Evolutionary conservation across 2,797 vertebrate species (phyloP), one percentile per base, ranked within the genome.

Genomic region (Miopithecus talapoin): DNA sequence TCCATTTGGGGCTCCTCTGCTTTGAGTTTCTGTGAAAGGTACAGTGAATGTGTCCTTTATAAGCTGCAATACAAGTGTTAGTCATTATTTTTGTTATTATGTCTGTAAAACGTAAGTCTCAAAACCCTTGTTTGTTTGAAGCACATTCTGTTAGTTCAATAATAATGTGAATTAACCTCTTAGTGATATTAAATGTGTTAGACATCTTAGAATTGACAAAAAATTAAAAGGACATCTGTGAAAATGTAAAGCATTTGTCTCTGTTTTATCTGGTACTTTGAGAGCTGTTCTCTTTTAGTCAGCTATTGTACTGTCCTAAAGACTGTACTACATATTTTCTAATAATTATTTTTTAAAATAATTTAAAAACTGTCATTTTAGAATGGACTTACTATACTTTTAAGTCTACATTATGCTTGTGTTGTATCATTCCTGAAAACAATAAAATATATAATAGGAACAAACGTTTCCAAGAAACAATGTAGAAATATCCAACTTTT

Each of bases 1-100:
- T 91, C 53, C 70, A 95, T 48, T 93, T 93, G 75, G 28, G 39
- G 75, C 13, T 22, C 14, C 46, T 95, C 22, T 80, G 88, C 70
- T 97, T 80, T 86, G 78, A 85, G 72, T 85, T 95, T 88, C 46
- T 50, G 50, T 83, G n/a, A 91, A 91, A 95, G 80, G 89, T 84
- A 92, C 22, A 96, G 39, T 80, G 2, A 70, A 87, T 55, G 41
- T 50, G 30, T 93, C 84, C 61, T 96, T 94, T 85, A 85, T 68
- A 85, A 78, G 39, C n/a, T 92, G 43, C 64, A 85, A 86, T 39
- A 83, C 28, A 85, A 96, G 24, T 86, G 21, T 83, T 86, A 91
- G 86, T 86, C 46, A 84, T 84, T 87, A 94, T 89, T 85, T 87
- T 68, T 84, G 59, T 85, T 89, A 61, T 83, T 87, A 43, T 83